Percentiles rank a stretch among this genome's conserved stretches.
These are phyloP conservation scores for Oryzias celebensis DNA, from an alignment of 2,113 vertebrate genomes.

Conservation along the genomic window DNA sequence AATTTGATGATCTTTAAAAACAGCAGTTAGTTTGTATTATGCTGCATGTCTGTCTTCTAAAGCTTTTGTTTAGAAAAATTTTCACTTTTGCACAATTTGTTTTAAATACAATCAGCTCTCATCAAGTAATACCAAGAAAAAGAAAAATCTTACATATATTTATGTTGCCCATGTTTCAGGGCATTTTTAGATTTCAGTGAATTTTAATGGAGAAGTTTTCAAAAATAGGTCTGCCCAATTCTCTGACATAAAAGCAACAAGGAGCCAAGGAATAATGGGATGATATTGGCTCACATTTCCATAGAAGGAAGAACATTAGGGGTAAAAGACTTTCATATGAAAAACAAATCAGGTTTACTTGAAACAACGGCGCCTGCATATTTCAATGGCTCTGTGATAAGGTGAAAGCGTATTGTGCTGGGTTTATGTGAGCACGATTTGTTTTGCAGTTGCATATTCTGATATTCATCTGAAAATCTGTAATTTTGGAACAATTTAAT, in stretches of 20 bases:
- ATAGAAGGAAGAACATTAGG: slow-evolving; percentile 18
- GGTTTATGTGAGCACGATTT: slow-evolving; percentile 26
- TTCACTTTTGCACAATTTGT: no score
- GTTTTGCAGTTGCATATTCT: slow-evolving; percentile 24
- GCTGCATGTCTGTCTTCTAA: no score
- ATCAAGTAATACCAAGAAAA: no score
- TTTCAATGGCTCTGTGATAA: slow-evolving; percentile 13
- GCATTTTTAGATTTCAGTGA: no score
- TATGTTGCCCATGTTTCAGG: no score
- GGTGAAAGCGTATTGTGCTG: slow-evolving; percentile 23
- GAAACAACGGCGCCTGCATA: slow-evolving; percentile 17
- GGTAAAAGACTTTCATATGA: slow-evolving; percentile 12
- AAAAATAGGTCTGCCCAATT: neutral
- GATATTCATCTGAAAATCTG: slow-evolving; percentile 37
- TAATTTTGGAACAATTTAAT: slow-evolving; percentile 27
- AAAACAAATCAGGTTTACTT: slow-evolving; percentile 39
- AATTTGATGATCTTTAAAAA: no score
- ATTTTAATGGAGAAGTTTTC: neutral
- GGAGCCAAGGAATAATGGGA: neutral
- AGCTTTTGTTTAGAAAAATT: no score
- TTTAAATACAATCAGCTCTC: no score
- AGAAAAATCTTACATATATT: no score
- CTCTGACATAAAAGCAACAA: neutral
- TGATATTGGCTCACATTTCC: neutral
- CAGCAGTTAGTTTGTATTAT: no score